phyloP scores from a whole-genome alignment of 2,888 invertebrate genomes.

The Zootermopsis nevadensis region DNA sequence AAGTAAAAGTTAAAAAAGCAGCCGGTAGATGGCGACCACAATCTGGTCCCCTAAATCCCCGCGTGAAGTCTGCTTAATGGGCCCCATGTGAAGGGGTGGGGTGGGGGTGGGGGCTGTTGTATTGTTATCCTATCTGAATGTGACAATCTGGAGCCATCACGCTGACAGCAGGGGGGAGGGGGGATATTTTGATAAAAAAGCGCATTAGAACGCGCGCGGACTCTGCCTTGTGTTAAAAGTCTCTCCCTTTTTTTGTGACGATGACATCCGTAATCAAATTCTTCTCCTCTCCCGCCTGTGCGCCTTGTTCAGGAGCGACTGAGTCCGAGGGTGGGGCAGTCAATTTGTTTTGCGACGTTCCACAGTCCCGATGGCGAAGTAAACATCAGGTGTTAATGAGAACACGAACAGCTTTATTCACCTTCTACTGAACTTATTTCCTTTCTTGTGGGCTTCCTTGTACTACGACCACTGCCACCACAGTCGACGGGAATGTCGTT shows the following conservation, averaged over 20 bases:
- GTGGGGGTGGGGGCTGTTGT: background rate
- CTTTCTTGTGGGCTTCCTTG: too few relatives aligned
- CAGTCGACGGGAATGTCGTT: too few relatives aligned
- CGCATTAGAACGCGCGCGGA: background rate
- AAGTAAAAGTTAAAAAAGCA: too few relatives aligned
- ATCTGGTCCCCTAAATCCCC: background rate
- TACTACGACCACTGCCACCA: too few relatives aligned
- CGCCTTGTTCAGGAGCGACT: background rate
- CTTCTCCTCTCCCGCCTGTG: background rate
- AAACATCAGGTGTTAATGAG: too few relatives aligned
- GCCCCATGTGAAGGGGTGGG: background rate
- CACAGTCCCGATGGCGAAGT: background rate
- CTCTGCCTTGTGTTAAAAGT: slow-evolving; percentile 12
- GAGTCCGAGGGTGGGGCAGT: background rate
- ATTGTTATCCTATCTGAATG: slow-evolving; percentile 12
- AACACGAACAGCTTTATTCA: too few relatives aligned
- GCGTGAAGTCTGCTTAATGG: slow-evolving; percentile 5
- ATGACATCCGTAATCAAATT: slow-evolving; percentile 16
- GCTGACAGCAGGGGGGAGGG: background rate
- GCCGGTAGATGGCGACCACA: background rate
- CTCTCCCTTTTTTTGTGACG: background rate
- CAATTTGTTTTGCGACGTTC: background rate
- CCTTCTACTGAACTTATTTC: too few relatives aligned
- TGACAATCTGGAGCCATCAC: background rate
- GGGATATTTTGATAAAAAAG: slow-evolving; percentile 24